Evolutionary conservation across 1,140 invertebrate species (phyloP), one percentile per base, ranked within the genome.

Genomic region (Zaprionus ornatus): DNA sequence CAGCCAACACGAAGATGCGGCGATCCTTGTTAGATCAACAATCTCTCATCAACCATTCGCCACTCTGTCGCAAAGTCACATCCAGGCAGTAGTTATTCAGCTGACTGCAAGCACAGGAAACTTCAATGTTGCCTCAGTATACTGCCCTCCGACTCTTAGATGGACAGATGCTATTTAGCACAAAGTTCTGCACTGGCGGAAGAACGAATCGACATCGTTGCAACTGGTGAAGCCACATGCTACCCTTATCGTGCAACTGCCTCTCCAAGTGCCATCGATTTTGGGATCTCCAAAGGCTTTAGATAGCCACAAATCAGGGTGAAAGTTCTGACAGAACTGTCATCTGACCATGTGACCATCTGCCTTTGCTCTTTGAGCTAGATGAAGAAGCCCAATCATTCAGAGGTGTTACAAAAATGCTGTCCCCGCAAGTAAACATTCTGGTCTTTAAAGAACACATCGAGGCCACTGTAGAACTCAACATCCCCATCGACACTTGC

Each of bases 201-300:
- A 9, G 21, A 62, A 17, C 4, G 25, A 12, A 29, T 69, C n/a
- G 57, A 69, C 42, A 29, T 69, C 29, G 59, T 54, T 7, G 67
- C 57, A 15, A 21, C 57, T 61, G 67, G 35, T 19, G 48, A 61
- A 42, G 35, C 67, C 15, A 55, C 59, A 13, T 62, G 32, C 32
- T 32, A 60, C n/a, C 66, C 66, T 9, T 60, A 60, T 52, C 66
- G 66, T 23, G 66, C 42, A 17, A 62, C 13, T 17, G 35, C 59
- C 45, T 55, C 67, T 6, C 67, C 67, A n/a, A 69, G 57, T 45
- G 67, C 59, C 9, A 70, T 70, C 21, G 59, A 70, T 17, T 70
- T 70, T n/a, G 67, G 50, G 4, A 70, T 70, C 35, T 70, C 59
- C 5, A 62, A 55, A 45, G 25, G 59, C 9, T 40, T 40, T 40